These are phyloP conservation scores for Agrochola macilenta DNA, from an alignment of 2,888 invertebrate species.

Conservation along the genomic window DNA sequence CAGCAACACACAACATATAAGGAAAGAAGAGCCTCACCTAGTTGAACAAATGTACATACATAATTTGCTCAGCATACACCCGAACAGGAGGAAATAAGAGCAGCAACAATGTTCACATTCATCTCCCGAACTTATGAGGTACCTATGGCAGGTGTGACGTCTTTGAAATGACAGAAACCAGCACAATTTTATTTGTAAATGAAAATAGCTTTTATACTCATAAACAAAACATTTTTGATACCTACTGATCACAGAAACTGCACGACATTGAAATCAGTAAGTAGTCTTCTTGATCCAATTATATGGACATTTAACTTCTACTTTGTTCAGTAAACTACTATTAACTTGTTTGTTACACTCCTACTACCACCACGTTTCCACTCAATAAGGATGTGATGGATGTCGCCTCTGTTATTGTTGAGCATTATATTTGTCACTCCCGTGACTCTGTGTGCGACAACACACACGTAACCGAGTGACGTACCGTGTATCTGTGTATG, in stretches of 20 bases:
- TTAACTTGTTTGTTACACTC: neutral
- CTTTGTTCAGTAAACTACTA: neutral
- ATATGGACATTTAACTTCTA: neutral
- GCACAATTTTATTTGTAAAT: neutral
- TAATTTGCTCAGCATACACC: conserved; percentile 10
- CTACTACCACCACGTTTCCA: neutral
- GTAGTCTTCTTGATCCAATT: neutral
- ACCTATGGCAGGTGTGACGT: neutral
- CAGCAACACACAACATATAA: neutral
- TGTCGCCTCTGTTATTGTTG: conserved; percentile 17
- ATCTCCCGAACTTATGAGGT: conserved; percentile 15
- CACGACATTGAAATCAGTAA: neutral
- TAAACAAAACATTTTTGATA: neutral
- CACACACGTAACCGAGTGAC: neutral
- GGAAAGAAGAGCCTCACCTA: neutral
- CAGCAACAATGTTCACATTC: conserved; percentile 11
- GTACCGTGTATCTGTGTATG: conserved; percentile 10
- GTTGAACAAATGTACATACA: conserved; percentile 10
- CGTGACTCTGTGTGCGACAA: neutral
- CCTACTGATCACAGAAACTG: neutral
- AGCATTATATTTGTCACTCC: conserved; percentile 24
- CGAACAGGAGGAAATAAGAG: conserved; percentile 5
- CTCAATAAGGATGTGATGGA: conserved; percentile 31
- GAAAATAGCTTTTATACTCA: neutral
- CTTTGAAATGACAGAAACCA: neutral